A percentile compares a stretch with the other conserved stretches of the same genome.
Evolutionary conservation across 2,888 invertebrate species (phyloP).

Genomic region (Lasioglossum morio): DNA sequence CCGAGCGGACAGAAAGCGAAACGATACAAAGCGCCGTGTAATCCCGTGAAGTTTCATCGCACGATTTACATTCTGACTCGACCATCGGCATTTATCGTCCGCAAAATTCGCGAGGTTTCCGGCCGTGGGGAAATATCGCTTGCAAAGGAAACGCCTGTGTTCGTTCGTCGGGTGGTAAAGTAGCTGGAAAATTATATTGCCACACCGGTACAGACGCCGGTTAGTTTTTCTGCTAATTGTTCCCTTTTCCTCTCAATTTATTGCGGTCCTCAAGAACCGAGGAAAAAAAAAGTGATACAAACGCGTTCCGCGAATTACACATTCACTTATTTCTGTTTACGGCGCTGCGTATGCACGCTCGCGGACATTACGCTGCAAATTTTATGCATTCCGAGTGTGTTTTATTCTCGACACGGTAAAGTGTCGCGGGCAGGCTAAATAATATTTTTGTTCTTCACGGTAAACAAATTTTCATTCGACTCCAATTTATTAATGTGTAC

Average conservation of each 20-base stretch:
- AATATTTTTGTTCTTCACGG: neutral
- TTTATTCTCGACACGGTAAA: neutral
- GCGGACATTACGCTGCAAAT: neutral
- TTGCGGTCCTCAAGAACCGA: neutral
- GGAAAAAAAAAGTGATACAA: neutral
- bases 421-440: neutral
- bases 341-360: neutral
- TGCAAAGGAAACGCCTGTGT: neutral
- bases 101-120: slow-evolving; percentile 27
- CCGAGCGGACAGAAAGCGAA: slow-evolving; percentile 27
- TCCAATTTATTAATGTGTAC: neutral
- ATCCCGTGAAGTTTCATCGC: slow-evolving; percentile 43
- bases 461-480: neutral
- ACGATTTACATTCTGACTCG: slow-evolving; percentile 44
- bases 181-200: slow-evolving; percentile 13
- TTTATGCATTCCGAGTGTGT: neutral
- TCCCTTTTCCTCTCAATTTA: neutral
- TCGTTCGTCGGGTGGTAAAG: slow-evolving; percentile 11
- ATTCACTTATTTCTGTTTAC: neutral
- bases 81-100: slow-evolving; percentile 39
- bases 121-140: neutral
- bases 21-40: slow-evolving; percentile 51
- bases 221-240: slow-evolving; percentile 2
- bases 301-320: neutral
- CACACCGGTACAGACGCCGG: neutral